Evolutionary conservation across 2,113 vertebrate genomes (phyloP), one percentile per base, ranked within the genome.

Genomic region (Ia io): DNA sequence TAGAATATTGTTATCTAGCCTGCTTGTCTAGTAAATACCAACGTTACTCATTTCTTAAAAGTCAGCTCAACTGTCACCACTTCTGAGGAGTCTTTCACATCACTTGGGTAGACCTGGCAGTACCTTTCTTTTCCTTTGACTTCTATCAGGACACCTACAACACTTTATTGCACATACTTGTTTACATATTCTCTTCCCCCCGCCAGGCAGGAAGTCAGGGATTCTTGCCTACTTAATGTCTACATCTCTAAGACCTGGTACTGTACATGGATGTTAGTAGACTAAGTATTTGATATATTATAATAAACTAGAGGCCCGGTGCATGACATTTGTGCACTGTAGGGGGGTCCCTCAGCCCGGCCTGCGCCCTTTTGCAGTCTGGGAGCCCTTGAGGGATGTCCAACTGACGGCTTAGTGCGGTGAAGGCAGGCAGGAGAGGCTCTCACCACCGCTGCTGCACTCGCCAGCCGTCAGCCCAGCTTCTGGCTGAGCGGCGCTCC

Each of bases 1-100:
- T 92, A 67, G 35, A 92, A 84, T 84, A 53, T 95, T 90, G 3
- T 79, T 91, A 51, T 56, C 18, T 37, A 63, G 3, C 13, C 12
- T 69, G 11, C 77, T 88, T 88, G n/a, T 93, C 49, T 95, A 74
- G 69, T 78, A 91, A 83, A 86, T 84, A 92, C 67, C 28, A 63
- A 63, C 61, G 30, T 56, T 22, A 92, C 6, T 90, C 59, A 13
- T 49, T 51, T 96, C 78, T 91, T 32, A 76, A 69, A 87, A 84
- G 37, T 51, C 30, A 82, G 16, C 42, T 92, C 47, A 47, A 23
- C 71, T 83, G 49, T 74, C 61, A 61, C 70, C 23, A 69, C 32
- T 44, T 89, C 12, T 71, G 30, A 89, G 77, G 78, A 84, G 28
- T 61, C 35, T 86, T 93, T 70, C 40, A 61, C 12, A 71, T 61